Percentiles rank a stretch among this genome's conserved stretches.
These are phyloP conservation scores for Laticauda laticaudata DNA, from an alignment of 2,113 vertebrate genomes.

Conservation along the genomic window DNA sequence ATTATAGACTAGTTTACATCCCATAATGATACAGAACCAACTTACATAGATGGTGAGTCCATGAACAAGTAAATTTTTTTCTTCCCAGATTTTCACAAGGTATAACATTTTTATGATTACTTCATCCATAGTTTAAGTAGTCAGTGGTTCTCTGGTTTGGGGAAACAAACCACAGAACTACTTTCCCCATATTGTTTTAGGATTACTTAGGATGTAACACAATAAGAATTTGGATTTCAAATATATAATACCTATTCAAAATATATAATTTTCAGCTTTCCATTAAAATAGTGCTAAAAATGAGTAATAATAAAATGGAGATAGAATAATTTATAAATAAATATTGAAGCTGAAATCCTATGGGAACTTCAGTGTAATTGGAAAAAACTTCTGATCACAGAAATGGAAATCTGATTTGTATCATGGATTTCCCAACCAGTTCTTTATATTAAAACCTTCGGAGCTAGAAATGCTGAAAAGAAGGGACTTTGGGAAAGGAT, in stretches of 20 bases:
- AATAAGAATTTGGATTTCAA: background rate
- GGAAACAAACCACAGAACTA: too few relatives aligned
- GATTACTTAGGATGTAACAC: background rate
- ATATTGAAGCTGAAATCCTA: background rate
- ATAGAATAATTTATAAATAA: background rate
- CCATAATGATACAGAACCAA: background rate
- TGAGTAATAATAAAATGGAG: background rate
- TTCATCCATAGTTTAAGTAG: background rate
- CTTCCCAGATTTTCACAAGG: background rate
- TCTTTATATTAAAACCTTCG: background rate
- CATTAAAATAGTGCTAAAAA: background rate
- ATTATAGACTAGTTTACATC: slow-evolving; percentile 19
- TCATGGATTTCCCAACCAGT: background rate
- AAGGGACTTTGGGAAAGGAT: background rate
- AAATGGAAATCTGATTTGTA: background rate
- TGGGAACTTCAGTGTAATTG: background rate
- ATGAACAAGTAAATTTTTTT: background rate
- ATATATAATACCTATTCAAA: too few relatives aligned
- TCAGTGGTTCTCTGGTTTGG: background rate
- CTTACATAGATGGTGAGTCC: background rate
- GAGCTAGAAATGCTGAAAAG: background rate
- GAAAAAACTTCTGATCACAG: background rate
- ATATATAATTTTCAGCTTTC: too few relatives aligned
- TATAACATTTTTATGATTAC: background rate
- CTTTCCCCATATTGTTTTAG: background rate